Evolutionary conservation across 2,888 invertebrate species (phyloP), one percentile per base, ranked within the genome.

Genomic region (Cosmia trapezina): DNA sequence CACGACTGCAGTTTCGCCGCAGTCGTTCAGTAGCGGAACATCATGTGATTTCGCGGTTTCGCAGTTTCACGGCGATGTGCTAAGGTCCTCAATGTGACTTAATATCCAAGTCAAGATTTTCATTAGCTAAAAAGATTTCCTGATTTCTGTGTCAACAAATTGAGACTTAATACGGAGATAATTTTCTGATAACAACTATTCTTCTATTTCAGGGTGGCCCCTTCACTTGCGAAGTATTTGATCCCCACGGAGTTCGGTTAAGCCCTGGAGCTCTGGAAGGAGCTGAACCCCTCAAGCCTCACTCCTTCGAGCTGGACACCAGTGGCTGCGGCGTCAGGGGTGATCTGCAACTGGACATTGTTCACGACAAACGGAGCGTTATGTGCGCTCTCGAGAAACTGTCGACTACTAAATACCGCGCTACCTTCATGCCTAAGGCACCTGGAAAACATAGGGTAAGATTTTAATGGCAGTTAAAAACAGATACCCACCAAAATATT

Each of bases 201-300:
- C 87, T 41, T 73, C 2, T 33, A 45, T 74, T 80, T 17, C 96
- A 98, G 96, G 99, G 99, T 72, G 99, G 99, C 28, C 99, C 99
- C 2, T 99, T 99, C 93, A 98, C 98, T 0, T 99, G 99, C 91
- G 98, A 99, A 88, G 99, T 99, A 0, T 99, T 98, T 90, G 99
- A 99, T 94, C 98, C 99, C 0, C 98, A 98, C 57, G 98, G 98
- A 37, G 98, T 99, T 14, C 97, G 98, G 76, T 98, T 98, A 0
- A 97, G 97, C 73, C 88, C 91, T 5, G 95, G 95, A 0, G 98
- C 98, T 0, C 92, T 98, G 11, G 98, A 98, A 87, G 98, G 98
- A 4, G 98, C 98, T 11, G 97, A 98, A 89, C 98, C 98, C 0
- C 96, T 98, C 33, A 97, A 98, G 76, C 98, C 98, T 0, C 98